Evolutionary conservation across 1,140 invertebrate species (phyloP).

Genomic region (Conus betulinus): DNA sequence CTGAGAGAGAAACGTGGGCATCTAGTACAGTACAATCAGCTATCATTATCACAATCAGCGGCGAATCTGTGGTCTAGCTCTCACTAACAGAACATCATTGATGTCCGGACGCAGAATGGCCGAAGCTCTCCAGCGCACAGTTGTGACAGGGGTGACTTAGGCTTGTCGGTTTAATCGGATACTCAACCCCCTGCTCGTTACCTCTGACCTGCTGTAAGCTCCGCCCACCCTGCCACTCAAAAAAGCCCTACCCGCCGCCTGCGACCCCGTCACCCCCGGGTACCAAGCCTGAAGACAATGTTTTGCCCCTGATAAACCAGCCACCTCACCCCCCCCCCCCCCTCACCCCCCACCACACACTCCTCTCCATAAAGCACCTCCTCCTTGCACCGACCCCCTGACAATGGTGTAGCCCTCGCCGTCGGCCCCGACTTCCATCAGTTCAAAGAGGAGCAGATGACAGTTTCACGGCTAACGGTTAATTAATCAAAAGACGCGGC

Average conservation of each 20-base stretch:
- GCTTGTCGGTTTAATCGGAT: neutral
- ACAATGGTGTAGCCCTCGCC: neutral
- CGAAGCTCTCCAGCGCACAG: neutral
- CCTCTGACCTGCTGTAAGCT: neutral
- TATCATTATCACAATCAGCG: no score
- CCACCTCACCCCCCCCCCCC: no score
- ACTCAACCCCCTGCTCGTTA: no score
- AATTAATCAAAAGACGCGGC: conserved; percentile 30
- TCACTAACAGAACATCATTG: neutral
- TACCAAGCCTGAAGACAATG: conserved; percentile 6
- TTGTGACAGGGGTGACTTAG: neutral
- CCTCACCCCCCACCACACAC: no score
- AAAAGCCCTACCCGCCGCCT: neutral
- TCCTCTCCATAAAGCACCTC: conserved; percentile 9
- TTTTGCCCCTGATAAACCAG: conserved; percentile 26
- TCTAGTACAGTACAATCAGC: no score
- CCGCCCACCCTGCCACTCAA: neutral
- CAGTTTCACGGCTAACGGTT: conserved; percentile 1
- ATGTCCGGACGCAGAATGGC: no score
- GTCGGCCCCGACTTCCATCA: neutral
- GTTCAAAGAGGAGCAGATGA: conserved; percentile 10
- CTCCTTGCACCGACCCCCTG: neutral
- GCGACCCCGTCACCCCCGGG: neutral
- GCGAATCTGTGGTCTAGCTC: neutral
- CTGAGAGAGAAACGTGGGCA: no score